Base-by-base conservation (phyloP, 1,140 invertebrate genomes). In the Ephestia elutella region DNA sequence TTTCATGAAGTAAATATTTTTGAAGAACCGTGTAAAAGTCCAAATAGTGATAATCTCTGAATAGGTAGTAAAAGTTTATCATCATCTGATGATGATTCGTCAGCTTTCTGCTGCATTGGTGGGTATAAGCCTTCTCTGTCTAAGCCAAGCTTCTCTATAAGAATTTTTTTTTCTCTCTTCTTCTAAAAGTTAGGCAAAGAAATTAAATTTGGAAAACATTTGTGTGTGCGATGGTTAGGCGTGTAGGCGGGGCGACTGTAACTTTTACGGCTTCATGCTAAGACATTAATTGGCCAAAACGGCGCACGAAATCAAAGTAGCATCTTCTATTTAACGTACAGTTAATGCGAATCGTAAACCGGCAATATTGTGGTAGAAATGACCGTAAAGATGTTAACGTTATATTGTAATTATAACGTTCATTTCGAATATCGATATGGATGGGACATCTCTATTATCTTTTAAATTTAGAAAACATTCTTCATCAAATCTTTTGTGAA, bases 261-360 rank as follows among this genome's bases (percentile, higher is more conserved):
- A 77, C 81, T 81, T 82, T 80, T 69, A 79, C 68, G 71, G 64
- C 77, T 86, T 86, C 81, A 82, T 73, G 76, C 73, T 83, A 83
- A 78, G 60, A 75, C 79, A 82, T 82, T 82, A 80, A 85, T 85
- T 85, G 80, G 66, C 66, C 68, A 71, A 71, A 72, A 78, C 71
- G 59, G 68, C 68, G 70, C 70, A 75, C 71, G 59, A 70, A 80
- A 77, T 78, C 78, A 74, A 74, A 80, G 65, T 15, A 44, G 38
- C 38, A 44, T 44, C 38, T 44, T 44, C 38, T 44, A 44, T 44
- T 44, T 44, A 15, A 44, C 38, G 38, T 44, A 44, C 38, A 44
- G 38, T 44, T 15, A 44, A 44, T 44, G 38, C 7, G 38, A 44
- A 44, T 44, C 38, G n/a, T 44, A 44, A 44, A 44, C 38, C n/a